phyloP scores from a whole-genome alignment of 1,140 invertebrate species.

The Mycetomoellerius zeteki region DNA sequence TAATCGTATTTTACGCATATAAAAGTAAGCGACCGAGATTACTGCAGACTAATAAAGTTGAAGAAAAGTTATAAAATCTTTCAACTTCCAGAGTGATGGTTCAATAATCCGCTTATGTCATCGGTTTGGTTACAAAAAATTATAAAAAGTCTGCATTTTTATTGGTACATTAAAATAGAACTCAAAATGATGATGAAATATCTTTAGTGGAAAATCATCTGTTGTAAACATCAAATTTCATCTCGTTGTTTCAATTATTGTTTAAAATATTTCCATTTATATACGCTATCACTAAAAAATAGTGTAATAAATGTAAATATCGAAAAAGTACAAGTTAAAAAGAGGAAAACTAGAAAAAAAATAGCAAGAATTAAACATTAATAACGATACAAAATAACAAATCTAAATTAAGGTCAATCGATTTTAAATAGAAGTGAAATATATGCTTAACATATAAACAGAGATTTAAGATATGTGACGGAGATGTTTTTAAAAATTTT shows the following conservation, averaged over 20 bases:
- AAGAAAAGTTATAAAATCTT: conserved; percentile 38
- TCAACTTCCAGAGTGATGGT: conserved; percentile 22
- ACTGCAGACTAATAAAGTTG: conserved; percentile 39
- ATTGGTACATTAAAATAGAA: conserved; percentile 12
- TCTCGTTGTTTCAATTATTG: background rate
- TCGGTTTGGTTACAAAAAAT: conserved; percentile 28
- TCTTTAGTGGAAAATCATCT: background rate
- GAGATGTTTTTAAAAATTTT: background rate
- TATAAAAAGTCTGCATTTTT: conserved; percentile 14
- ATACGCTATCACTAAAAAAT: background rate
- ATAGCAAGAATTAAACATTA: background rate
- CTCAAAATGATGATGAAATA: background rate
- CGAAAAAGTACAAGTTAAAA: background rate
- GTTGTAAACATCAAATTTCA: conserved; percentile 7
- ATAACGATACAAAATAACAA: background rate
- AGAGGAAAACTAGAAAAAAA: background rate
- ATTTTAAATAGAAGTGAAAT: background rate
- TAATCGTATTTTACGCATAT: background rate
- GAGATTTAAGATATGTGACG: background rate
- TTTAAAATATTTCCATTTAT: background rate
- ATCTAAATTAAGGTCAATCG: background rate
- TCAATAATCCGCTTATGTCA: conserved; percentile 59
- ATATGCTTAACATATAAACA: background rate
- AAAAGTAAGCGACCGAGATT: conserved; percentile 19
- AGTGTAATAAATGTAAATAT: background rate